Percentiles rank a stretch among this genome's conserved stretches.
Conservation (phyloP, 2,888 invertebrate genomes). For the Himalopsyche kuldschensis region DNA sequence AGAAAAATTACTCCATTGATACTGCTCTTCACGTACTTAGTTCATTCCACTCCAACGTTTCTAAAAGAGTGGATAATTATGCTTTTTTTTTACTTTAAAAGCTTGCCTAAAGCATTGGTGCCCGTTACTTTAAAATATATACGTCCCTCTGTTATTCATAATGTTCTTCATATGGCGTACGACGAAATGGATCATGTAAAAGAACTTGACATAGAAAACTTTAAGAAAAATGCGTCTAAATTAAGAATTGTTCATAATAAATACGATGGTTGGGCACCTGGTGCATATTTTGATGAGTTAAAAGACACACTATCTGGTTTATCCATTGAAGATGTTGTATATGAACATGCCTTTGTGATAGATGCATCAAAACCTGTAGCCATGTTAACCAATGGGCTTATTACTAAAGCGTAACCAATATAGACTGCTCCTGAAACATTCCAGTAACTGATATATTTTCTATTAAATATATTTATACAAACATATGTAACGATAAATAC, state of each 20-base stretch:
- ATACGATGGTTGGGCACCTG: conserved; percentile 83
- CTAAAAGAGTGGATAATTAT: conserved; percentile 57
- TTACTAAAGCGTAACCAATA: not conserved
- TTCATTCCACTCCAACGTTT: conserved; percentile 59
- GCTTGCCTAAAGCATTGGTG: conserved; percentile 51
- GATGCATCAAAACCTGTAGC: not conserved
- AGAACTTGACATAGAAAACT: conserved; percentile 64
- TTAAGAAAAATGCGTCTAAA: conserved; percentile 62
- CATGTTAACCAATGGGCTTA: not conserved
- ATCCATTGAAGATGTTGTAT: not conserved
- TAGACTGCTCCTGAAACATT: not conserved
- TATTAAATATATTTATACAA: no score
- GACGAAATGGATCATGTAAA: conserved; percentile 80
- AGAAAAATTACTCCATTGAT: conserved; percentile 47
- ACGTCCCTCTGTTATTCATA: conserved; percentile 62
- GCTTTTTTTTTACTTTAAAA: conserved; percentile 58
- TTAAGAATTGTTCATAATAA: conserved; percentile 80
- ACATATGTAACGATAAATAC: no score
- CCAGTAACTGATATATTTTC: not conserved
- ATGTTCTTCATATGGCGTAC: conserved; percentile 70
- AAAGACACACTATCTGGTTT: not conserved
- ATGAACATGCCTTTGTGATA: not conserved
- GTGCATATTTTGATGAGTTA: conserved; percentile 58
- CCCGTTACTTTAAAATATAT: conserved; percentile 60
- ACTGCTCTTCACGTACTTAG: conserved; percentile 52